Evolutionary conservation across 2,888 invertebrate genomes (phyloP).

Genomic region (Uropetala carovei): DNA sequence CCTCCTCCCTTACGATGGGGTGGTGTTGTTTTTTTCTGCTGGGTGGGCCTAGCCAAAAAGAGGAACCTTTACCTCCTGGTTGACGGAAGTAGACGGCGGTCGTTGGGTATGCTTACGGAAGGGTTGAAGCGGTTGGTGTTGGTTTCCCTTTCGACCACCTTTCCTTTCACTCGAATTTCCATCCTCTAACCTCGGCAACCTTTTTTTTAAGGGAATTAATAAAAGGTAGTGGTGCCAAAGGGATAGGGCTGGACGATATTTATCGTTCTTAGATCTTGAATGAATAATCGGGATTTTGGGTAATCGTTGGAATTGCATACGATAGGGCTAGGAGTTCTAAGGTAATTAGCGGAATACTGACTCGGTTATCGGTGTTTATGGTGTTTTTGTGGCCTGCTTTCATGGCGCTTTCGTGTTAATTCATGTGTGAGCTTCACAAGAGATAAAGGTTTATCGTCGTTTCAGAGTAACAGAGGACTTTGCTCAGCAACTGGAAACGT

Average conservation of each 20-base stretch:
- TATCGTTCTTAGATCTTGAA: not conserved
- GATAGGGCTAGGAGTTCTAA: not conserved
- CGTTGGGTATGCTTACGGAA: not conserved
- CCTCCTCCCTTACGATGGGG: not conserved
- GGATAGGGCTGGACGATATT: not conserved
- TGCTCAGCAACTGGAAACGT: no score
- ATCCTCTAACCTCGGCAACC: not conserved
- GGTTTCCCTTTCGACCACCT: not conserved
- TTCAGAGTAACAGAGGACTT: no score
- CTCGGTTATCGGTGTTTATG: no score
- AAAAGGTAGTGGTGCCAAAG: not conserved
- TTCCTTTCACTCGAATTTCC: conserved; percentile 6
- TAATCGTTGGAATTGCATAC: not conserved
- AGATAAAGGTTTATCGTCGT: no score
- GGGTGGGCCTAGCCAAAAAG: not conserved
- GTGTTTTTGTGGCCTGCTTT: no score
- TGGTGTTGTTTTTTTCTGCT: not conserved
- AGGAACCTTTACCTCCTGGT: not conserved
- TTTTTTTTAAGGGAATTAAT: not conserved
- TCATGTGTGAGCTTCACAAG: no score
- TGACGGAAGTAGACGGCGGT: conserved; percentile 16
- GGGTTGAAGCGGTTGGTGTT: not conserved
- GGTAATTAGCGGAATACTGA: not conserved
- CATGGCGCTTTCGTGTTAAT: no score
- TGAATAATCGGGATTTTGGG: not conserved